phyloP scores from a whole-genome alignment of 2,797 vertebrate genomes.

The Pipistrellus pygmaeus region DNA sequence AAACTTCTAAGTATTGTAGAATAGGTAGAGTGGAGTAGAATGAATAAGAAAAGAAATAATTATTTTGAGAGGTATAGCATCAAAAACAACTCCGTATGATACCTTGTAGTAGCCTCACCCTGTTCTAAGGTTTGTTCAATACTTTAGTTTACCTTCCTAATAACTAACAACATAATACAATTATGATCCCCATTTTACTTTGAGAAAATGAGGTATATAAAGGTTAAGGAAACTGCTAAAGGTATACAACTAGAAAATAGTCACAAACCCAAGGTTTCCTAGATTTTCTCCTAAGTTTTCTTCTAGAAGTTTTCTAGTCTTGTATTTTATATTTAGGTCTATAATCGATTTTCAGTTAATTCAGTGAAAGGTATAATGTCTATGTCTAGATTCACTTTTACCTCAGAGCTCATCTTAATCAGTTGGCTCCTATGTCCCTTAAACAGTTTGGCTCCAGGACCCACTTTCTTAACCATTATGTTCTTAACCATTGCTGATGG shows the following conservation, averaged over 20 bases:
- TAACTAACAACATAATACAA: not conserved
- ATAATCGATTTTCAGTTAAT: not conserved
- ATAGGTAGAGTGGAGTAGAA: not conserved
- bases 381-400: not conserved
- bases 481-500: not conserved
- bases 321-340: not conserved
- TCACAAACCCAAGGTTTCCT: not conserved
- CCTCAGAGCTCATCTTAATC: too few species aligned
- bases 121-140: not conserved
- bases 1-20: not conserved
- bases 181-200: not conserved
- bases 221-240: not conserved
- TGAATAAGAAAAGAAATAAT: not conserved
- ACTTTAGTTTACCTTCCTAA: not conserved
- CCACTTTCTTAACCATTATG: not conserved
- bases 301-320: not conserved
- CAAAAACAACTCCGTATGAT: not conserved
- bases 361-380: not conserved
- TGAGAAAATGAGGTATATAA: slow-evolving; percentile 27
- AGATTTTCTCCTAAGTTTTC: slow-evolving; percentile 45
- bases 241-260: not conserved
- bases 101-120: not conserved
- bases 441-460: not conserved
- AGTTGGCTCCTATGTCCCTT: too few species aligned
- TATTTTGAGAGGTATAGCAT: not conserved